Evolutionary conservation across 2,113 vertebrate species (phyloP).

Genomic region (Chamaea fasciata): DNA sequence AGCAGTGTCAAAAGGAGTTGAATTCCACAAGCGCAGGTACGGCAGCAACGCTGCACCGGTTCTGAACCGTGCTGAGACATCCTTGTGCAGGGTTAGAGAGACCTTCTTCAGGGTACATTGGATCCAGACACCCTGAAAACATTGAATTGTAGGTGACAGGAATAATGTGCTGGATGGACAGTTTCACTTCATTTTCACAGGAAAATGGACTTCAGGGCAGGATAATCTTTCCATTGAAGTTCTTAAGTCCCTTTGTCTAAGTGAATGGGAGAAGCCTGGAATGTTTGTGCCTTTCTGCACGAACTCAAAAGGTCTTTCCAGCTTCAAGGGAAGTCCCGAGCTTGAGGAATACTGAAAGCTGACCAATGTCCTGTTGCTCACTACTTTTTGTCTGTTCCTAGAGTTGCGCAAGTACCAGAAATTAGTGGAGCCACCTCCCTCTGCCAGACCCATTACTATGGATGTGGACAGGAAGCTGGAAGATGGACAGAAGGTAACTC

Average conservation of each 20-base stretch:
- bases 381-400: constrained; percentile 24
- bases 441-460: constrained; percentile 70
- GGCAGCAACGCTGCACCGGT: background rate
- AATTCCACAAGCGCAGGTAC: constrained; percentile 73
- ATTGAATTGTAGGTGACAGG: background rate
- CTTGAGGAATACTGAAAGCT: background rate
- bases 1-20: constrained; percentile 75
- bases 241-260: background rate
- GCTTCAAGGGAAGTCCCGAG: background rate
- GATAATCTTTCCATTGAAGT: background rate
- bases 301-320: background rate
- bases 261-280: background rate
- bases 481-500: constrained; percentile 87
- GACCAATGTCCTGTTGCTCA: background rate
- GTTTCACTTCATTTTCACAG: background rate
- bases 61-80: background rate
- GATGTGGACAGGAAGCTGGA: constrained; percentile 89
- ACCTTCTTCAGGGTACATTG: background rate
- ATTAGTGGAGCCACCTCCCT: constrained; percentile 74
- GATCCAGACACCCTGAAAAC: background rate
- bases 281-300: background rate
- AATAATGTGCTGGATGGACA: background rate
- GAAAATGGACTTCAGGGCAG: background rate
- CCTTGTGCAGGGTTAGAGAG: background rate
- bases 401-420: constrained; percentile 81